Evolutionary conservation across 1,140 invertebrate genomes (phyloP), one percentile per base, ranked within the genome.

Genomic region (Hypsibius dujardini): DNA sequence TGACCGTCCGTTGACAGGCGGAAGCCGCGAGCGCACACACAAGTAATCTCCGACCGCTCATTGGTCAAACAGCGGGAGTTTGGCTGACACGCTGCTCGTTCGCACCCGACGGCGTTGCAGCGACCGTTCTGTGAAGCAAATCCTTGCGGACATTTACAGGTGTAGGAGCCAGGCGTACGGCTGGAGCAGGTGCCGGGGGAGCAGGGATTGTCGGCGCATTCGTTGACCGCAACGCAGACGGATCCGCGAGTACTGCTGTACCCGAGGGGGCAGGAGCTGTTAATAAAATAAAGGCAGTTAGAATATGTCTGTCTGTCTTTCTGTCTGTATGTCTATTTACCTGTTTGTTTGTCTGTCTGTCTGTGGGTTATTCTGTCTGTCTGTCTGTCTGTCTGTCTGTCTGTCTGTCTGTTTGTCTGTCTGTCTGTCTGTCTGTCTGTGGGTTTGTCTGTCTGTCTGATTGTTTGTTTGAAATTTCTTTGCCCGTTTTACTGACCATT

Each of bases 101-200:
- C 62, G 45, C 62, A 67, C 3, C 62, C 62, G 3, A 42, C 42
- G 7, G 62, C 62, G 42, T 3, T 42, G 45, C 62, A 67, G 7
- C 62, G 62, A 3, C 62, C 62, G 62, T 67, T 67, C 7, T 14
- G 7, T 14, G 62, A 14, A 12, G 86, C 84, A 78, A 89, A 91
- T 46, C 88, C 89, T 76, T 88, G 86, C 0, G 89, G 89, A 80
- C 90, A 93, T 47, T 88, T 81, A 77, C 90, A 92, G 71, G 87
- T 87, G 78, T 89, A 92, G 72, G 85, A 87, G 70, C 90, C 90
- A 72, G 86, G 84, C n/a, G n/a, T n/a, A 74, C 87, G 86, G 78
- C 92, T 92, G 45, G 89, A 81, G 79, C 90, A 93, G 12, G 84
- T 80, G 47, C 90, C 90, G 67, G 87, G 85, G 1, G 87, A 87